Evolutionary conservation across 1,140 invertebrate species (phyloP), one percentile per base, ranked within the genome.

Genomic region (Drosophila punjabiensis): DNA sequence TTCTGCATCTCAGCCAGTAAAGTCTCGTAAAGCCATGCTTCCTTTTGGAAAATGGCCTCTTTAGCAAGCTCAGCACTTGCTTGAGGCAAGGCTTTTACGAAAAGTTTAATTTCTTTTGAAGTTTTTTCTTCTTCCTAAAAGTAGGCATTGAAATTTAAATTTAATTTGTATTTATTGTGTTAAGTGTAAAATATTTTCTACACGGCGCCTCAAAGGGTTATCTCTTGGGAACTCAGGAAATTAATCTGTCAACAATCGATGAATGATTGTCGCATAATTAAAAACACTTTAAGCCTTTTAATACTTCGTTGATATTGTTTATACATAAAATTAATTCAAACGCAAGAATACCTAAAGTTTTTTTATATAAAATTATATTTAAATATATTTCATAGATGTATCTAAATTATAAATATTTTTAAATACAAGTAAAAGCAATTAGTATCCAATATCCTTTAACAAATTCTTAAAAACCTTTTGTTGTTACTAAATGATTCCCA

Each of bases 51-150:
- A 10, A 92, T 90, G 0, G 63, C 59, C 28, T 79, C 82, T 13
- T 92, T 92, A n/a, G 75, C 55, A 1, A 43, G 1, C 32, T 92
- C 88, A n/a, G 68, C 82, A 70, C 73, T 83, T 41, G 76, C 47
- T 20, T 75, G 53, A 0, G 91, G 91, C 47, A 92, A 14, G 6
- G 78, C 64, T 65, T 92, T 92, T 0, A 92, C 63, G 52, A 92
- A 92, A n/a, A 92, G 45, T 28, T 73, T 18, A 0, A 56, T 30
- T 47, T 69, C 18, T 14, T 48, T 16, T 3, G 8, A 0, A 14
- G 4, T 53, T 7, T 2, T 60, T 6, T 80, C 84, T 7, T 4
- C 52, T 7, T 79, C 84, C 87, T 79, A 28, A 86, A 80, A 73
- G 82, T 86, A 81, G 64, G 30, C 28, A 16, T 53, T 14, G 1